Percentiles rank a stretch among this genome's conserved stretches.
phyloP scores from a whole-genome alignment of 2,113 vertebrate genomes.

The Chlorodrepanis virens region DNA sequence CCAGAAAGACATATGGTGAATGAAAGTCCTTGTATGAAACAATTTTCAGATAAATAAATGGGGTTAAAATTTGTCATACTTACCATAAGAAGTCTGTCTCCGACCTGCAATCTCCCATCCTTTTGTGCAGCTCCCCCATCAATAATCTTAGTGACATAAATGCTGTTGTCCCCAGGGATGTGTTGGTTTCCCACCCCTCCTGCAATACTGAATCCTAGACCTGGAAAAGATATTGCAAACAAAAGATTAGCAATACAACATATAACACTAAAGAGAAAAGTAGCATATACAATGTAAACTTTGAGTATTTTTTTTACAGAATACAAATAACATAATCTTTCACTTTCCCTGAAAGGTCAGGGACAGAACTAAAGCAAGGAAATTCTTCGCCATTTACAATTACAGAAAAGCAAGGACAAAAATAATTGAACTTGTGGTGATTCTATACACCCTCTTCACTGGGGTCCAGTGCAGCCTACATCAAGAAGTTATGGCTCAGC shows the following conservation, averaged over 20 bases:
- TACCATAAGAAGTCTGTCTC: conserved; percentile 94
- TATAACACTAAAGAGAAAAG: background rate
- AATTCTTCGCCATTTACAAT: background rate
- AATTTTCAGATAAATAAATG: background rate
- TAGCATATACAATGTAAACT: background rate
- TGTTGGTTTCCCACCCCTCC: conserved; percentile 97
- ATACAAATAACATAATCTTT: background rate
- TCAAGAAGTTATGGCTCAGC: background rate
- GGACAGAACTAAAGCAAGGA: background rate
- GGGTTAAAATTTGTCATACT: conserved; percentile 34
- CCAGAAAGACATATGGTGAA: background rate
- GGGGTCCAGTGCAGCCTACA: background rate
- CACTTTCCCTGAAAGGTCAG: background rate
- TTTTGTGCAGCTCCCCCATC: conserved; percentile 95
- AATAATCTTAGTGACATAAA: conserved; percentile 97
- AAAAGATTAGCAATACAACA: background rate
- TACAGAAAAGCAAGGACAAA: background rate
- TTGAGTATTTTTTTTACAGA: background rate
- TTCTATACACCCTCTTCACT: rapidly evolving
- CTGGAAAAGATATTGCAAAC: conserved; percentile 62
- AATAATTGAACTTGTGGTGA: background rate
- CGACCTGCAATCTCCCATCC: conserved; percentile 89
- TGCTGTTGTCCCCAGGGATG: conserved; percentile 98
- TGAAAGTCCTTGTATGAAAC: background rate
- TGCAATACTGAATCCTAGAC: conserved; percentile 96